phyloP scores from a whole-genome alignment of 2,888 invertebrate genomes.

The Slavum lentiscoides region DNA sequence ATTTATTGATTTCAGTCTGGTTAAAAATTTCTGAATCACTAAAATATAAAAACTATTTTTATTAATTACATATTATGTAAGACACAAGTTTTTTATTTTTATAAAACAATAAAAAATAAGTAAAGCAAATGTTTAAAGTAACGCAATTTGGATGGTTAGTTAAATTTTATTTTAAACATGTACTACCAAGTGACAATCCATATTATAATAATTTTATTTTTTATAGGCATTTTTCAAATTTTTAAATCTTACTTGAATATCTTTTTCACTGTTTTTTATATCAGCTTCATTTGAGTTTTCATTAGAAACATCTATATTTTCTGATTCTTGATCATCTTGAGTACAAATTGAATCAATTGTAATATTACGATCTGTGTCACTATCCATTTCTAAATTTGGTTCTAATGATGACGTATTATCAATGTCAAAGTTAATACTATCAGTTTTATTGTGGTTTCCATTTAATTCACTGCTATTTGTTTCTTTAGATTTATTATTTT shows the following conservation, averaged over 20 bases:
- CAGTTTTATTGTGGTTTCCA: slow-evolving; percentile 48
- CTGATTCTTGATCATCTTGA: slow-evolving; percentile 47
- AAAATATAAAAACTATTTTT: too few relatives aligned
- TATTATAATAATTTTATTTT: too few relatives aligned
- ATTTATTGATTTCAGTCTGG: too few relatives aligned
- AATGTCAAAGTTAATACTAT: slow-evolving; percentile 49
- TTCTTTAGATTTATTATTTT: slow-evolving; percentile 41
- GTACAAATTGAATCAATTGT: slow-evolving; percentile 48
- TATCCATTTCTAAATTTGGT: slow-evolving; percentile 50
- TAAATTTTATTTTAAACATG: too few relatives aligned
- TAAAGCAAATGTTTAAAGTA: too few relatives aligned
- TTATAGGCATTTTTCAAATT: neutral
- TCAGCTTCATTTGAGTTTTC: slow-evolving; percentile 50
- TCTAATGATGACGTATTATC: slow-evolving; percentile 52
- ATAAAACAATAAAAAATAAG: too few relatives aligned
- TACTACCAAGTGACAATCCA: neutral
- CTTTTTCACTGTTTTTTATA: slow-evolving; percentile 25
- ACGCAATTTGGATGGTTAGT: too few relatives aligned
- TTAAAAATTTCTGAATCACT: too few relatives aligned
- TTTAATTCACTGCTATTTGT: slow-evolving; percentile 39
- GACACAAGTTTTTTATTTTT: too few relatives aligned
- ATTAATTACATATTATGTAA: too few relatives aligned
- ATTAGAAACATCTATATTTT: slow-evolving; percentile 46
- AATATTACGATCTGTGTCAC: slow-evolving; percentile 52
- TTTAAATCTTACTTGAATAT: slow-evolving; percentile 15